Percentiles rank a stretch among this genome's conserved stretches.
Conservation (phyloP, 1,140 invertebrate species). For the Neelides sp. region DNA sequence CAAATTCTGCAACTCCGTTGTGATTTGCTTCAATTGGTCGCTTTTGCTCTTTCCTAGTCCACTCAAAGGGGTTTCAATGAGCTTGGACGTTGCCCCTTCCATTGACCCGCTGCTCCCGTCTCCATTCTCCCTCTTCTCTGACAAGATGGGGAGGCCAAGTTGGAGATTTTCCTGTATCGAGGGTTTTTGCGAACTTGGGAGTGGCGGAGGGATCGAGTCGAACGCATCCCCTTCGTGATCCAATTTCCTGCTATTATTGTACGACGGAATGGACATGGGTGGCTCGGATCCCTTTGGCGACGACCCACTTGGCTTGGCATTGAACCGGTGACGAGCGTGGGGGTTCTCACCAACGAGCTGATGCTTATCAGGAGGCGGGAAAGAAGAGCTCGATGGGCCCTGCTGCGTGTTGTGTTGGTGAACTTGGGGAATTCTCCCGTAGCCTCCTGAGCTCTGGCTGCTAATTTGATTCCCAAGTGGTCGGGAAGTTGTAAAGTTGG, state of each 20-base stretch:
- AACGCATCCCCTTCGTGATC: neutral
- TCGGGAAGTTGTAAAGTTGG: neutral
- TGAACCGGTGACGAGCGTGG: constrained; percentile 23
- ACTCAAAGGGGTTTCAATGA: constrained; percentile 9
- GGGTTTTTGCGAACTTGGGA: constrained; percentile 21
- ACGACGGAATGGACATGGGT: too few species aligned
- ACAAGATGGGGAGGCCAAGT: constrained; percentile 21
- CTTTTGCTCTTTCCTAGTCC: constrained; percentile 14
- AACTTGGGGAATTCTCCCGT: too few species aligned
- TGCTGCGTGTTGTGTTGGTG: too few species aligned
- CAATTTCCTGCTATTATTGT: too few species aligned
- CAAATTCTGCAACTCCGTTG: constrained; percentile 24
- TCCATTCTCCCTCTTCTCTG: constrained; percentile 28
- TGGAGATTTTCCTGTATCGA: constrained; percentile 2
- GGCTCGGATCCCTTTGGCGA: constrained; percentile 4
- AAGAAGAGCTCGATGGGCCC: too few species aligned
- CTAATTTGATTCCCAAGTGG: too few species aligned
- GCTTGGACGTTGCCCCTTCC: constrained; percentile 14
- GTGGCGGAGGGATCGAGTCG: constrained; percentile 17
- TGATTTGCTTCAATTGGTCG: constrained; percentile 25
- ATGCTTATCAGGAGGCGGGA: too few species aligned
- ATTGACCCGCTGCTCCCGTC: constrained; percentile 28
- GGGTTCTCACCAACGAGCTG: constrained; percentile 2
- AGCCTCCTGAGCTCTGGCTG: too few species aligned
- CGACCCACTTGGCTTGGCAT: constrained; percentile 15